Base-by-base conservation (phyloP, 2,888 invertebrate species). In the Cartodere bifasciata region DNA sequence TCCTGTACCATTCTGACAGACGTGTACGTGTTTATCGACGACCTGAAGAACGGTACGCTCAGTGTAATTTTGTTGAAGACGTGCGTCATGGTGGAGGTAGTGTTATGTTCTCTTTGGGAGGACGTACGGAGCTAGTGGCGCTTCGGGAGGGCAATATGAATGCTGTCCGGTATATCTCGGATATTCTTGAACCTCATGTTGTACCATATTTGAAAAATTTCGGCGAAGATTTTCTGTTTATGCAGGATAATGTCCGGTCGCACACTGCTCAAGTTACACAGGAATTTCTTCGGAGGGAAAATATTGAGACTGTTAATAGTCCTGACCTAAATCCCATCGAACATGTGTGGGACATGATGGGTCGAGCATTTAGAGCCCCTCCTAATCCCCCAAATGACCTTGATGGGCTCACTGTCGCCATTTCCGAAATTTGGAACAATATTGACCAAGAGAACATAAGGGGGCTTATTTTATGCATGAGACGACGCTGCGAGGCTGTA, bases 41-140 rank as follows among this genome's bases (percentile, higher is more conserved):
- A 7, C 23, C 31, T 15, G 28, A 28, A 24, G 32, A 38, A 16
- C 32, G 23, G 4, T 38, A 29, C 24, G 32, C 33, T 26, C 33
- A 36, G 21, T 37, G 30, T 20, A 36, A 32, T 24, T 17, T 35
- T 27, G 28, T 33, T 21, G 23, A 32, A 20, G 33, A 32, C 28
- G 31, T 17, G 12, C 16, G 16, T 21, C 27, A 25, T 17, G 31
- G 17, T 31, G 31, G 20, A 16, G 29, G 25, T 17, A 16, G 34
- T 20, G 24, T 36, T 21, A 21, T 35, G 30, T 36, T 35, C 15
- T 16, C 14, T 35, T 29, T 29, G 14, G 22, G 21, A 23, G 35
- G 25, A n/a, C 34, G 29, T 14, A 36, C 36, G 15, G 36, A 34
- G 14, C 29, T 36, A 5, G 29, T 34, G 32, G n/a, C n/a, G n/a